Conservation (phyloP, 1,140 invertebrate species). For the Formica exsecta region DNA sequence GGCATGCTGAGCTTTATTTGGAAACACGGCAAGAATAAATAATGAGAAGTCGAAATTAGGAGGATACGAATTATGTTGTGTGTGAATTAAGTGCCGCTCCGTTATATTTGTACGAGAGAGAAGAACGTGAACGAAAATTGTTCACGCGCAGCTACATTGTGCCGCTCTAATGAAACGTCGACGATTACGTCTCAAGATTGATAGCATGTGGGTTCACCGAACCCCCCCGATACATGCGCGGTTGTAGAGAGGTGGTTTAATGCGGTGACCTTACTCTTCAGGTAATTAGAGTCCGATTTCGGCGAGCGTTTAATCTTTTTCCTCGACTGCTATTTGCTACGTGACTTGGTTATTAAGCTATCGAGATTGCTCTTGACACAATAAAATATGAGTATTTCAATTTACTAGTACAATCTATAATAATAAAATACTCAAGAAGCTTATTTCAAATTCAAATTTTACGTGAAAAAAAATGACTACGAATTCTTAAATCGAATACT, state of each 20-base stretch:
- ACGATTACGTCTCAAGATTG: conserved; percentile 73
- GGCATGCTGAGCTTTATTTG: conserved; percentile 53
- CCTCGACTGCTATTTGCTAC: conserved; percentile 10
- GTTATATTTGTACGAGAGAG: conserved; percentile 47
- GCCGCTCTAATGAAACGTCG: conserved; percentile 74
- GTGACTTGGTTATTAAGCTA: conserved; percentile 28
- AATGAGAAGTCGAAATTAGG: conserved; percentile 47
- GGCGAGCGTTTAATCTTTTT: conserved; percentile 56
- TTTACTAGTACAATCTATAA: not conserved
- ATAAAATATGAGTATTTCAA: conserved; percentile 17
- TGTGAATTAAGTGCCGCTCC: conserved; percentile 61
- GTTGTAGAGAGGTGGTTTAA: conserved; percentile 46
- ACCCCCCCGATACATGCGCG: conserved; percentile 41
- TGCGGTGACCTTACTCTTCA: conserved; percentile 52
- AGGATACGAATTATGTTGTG: conserved; percentile 51
- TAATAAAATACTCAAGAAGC: not conserved
- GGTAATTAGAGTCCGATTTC: conserved; percentile 60
- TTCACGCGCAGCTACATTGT: conserved; percentile 55
- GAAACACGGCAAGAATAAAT: conserved; percentile 49
- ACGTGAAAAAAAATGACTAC: not conserved
- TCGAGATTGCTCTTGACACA: conserved; percentile 12
- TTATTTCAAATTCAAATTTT: not conserved
- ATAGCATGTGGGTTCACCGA: conserved; percentile 70
- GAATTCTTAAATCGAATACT: not conserved
- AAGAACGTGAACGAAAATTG: conserved; percentile 52